Evolutionary conservation across 2,113 vertebrate genomes (phyloP).

Genomic region (Pollimyrus isidori): DNA sequence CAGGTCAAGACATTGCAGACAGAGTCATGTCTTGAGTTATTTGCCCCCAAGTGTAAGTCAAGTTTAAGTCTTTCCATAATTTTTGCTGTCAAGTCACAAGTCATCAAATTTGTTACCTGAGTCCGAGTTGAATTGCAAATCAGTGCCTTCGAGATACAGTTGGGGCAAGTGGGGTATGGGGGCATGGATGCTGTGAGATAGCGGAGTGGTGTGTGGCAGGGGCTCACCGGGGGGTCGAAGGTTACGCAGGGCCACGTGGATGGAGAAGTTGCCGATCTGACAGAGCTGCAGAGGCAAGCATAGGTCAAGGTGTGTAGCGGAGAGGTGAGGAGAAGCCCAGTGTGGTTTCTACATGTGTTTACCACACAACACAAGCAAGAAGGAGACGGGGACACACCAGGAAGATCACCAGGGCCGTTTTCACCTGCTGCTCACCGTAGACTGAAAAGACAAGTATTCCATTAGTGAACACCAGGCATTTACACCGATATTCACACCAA

Average conservation of each 20-base stretch:
- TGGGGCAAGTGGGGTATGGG: neutral
- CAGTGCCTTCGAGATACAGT: neutral
- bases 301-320: neutral
- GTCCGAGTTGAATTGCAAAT: too few species aligned
- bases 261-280: slow-evolving; percentile 84
- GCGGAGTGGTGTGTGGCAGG: neutral
- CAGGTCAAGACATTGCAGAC: too few species aligned
- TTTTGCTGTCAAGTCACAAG: too few species aligned
- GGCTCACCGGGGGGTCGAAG: slow-evolving; percentile 68
- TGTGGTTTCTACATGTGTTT: neutral
- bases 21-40: too few species aligned
- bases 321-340: neutral
- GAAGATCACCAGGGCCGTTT: slow-evolving; percentile 71
- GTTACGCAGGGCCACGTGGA: slow-evolving; percentile 78
- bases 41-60: too few species aligned
- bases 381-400: slow-evolving; percentile 55
- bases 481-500: neutral
- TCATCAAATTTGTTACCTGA: too few species aligned
- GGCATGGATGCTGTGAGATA: neutral
- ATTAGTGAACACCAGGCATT: neutral
- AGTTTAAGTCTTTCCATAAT: too few species aligned
- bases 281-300: slow-evolving; percentile 64
- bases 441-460: slow-evolving; percentile 45
- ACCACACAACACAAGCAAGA: neutral
- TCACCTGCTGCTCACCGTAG: slow-evolving; percentile 77